Conservation (phyloP, 2,113 vertebrate species). For the Tragelaphus scriptus region DNA sequence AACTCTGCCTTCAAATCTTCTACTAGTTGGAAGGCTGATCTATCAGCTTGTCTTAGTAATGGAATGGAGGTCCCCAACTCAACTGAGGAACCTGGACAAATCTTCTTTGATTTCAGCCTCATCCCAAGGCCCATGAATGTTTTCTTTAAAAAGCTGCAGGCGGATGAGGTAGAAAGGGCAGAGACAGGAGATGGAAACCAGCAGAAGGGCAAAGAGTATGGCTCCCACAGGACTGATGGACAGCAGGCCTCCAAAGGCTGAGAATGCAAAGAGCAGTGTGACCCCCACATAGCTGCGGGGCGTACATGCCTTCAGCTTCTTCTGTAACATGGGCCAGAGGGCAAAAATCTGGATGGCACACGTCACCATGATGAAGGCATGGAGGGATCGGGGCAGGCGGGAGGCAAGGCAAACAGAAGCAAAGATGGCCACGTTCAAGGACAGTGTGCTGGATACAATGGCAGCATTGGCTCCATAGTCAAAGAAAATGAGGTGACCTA, state of each 20-base stretch:
- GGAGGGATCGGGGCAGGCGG: conserved; percentile 89
- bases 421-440: conserved; percentile 96
- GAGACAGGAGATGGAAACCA: no score
- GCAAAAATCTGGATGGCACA: conserved; percentile 96
- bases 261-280: conserved; percentile 84
- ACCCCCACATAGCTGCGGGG: conserved; percentile 84
- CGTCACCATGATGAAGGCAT: conserved; percentile 94
- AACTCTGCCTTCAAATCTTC: background rate
- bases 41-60: background rate
- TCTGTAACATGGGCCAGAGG: conserved; percentile 95
- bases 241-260: conserved; percentile 82
- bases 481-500: conserved; percentile 94
- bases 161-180: no score
- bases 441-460: conserved; percentile 91
- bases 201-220: conserved; percentile 82
- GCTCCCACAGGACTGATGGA: conserved; percentile 85
- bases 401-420: conserved; percentile 96
- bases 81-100: conserved; percentile 87
- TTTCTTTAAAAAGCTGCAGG: no score
- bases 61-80: background rate
- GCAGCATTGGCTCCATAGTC: conserved; percentile 92
- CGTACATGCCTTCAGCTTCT: conserved; percentile 85
- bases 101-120: conserved; percentile 98
- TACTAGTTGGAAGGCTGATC: background rate
- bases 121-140: conserved; percentile 98